phyloP scores from a whole-genome alignment of 2,888 invertebrate species.

The Nymphalis c-album region DNA sequence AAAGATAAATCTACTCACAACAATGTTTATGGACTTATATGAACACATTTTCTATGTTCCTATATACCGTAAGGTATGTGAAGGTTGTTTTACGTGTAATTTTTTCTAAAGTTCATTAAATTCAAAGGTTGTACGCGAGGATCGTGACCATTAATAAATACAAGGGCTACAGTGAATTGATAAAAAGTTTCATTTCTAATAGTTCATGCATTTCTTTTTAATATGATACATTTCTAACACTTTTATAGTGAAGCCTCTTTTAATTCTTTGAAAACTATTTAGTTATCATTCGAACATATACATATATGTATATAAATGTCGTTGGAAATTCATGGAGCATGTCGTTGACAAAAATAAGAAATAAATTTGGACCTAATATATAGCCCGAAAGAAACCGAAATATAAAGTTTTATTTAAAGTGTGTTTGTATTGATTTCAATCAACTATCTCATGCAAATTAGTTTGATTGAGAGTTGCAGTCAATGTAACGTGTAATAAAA shows the following conservation, averaged over 20 bases:
- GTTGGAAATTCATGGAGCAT: too few relatives aligned
- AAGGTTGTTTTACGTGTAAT: slow-evolving; percentile 16
- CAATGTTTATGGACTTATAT: not conserved
- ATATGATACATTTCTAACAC: not conserved
- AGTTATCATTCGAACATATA: too few relatives aligned
- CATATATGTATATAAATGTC: too few relatives aligned
- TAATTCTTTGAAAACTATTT: too few relatives aligned
- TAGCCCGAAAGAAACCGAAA: not conserved
- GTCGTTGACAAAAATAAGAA: too few relatives aligned
- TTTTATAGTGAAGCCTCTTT: not conserved
- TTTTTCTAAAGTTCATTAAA: slow-evolving; percentile 28
- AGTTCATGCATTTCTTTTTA: slow-evolving; percentile 10
- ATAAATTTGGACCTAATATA: not conserved
- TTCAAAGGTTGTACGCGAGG: slow-evolving; percentile 39
- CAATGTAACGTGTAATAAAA: not conserved
- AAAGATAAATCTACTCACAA: not conserved
- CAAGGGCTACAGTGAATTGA: slow-evolving; percentile 38
- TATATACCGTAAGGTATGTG: not conserved
- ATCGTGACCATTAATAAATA: slow-evolving; percentile 43
- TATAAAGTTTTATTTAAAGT: not conserved
- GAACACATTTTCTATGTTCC: not conserved
- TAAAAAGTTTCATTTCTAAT: slow-evolving; percentile 28
- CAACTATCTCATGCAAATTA: slow-evolving; percentile 1
- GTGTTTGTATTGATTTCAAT: not conserved
- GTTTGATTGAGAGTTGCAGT: slow-evolving; percentile 2